Base-by-base conservation (phyloP, 2,888 invertebrate species). In the Argynnis bischoffii region DNA sequence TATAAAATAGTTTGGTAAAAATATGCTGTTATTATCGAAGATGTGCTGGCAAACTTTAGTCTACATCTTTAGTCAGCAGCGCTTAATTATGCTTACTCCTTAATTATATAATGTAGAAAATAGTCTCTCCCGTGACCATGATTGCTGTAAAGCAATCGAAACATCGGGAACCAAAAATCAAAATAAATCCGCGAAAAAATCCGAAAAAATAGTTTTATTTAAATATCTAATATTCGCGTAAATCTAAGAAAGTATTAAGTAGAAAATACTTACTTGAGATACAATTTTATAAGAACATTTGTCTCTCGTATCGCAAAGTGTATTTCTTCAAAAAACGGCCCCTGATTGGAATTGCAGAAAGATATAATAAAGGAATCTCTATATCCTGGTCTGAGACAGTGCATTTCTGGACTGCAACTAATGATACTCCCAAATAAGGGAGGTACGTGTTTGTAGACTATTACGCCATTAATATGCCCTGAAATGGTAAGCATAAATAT, bases 301-400 rank as follows among this genome's bases (percentile, higher is more conserved):
- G 95, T 94, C 75, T 95, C 94, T n/a, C 91, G 88, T 67, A 95
- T 92, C 2, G 78, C 67, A 79, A 95, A 95, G 71, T 93, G 87
- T 2, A 95, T 80, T 80, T 93, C 93, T 83, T 95, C 95, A 63
- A 94, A 88, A 78, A 94, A 95, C 13, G 93, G 90, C 54, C 95
- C 95, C 75, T 93, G 94, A 35, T 92, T 92, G 11, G 91, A 90
- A 63, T 95, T 94, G 31, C 86, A 87, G 78, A 95, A 95, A 0
- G 93, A 87, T 6, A 95, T 80, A 14, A 92, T 84, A 77, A 95
- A 94, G 11, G 90, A 86, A 53, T 92, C 88, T 69, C 89, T 88
- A 50, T 93, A 88, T 4, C 91, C 93, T 0, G 94, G 93, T 46
- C 88, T 78, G 53, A 95, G 76, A 61, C 85, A 86, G 5, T 91